Conservation (phyloP, 2,888 invertebrate genomes). For the Athripsodes cinereus region DNA sequence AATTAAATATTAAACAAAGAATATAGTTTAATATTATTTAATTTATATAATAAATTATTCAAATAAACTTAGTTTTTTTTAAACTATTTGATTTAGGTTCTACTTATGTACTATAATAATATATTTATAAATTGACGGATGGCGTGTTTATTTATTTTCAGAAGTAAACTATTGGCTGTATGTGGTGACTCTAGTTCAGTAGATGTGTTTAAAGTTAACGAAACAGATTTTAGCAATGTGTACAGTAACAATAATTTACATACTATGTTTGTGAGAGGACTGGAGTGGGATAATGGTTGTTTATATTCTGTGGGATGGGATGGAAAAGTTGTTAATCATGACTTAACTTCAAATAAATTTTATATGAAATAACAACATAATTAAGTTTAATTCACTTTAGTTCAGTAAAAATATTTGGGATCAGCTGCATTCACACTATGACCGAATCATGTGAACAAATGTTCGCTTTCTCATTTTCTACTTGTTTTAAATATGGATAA, state of each 20-base stretch:
- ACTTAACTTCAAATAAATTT: neutral
- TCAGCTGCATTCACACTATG: too few species aligned
- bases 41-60: too few species aligned
- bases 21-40: too few species aligned
- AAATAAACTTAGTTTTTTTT: too few species aligned
- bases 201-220: conserved; percentile 13
- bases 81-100: neutral
- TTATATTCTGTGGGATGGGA: conserved; percentile 57
- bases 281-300: conserved; percentile 45
- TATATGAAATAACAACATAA: neutral
- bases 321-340: conserved; percentile 42
- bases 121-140: too few species aligned
- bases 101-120: neutral
- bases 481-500: too few species aligned
- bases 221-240: conserved; percentile 8
- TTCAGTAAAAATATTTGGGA: too few species aligned
- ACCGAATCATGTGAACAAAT: too few species aligned
- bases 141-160: conserved; percentile 15
- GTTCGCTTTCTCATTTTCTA: too few species aligned
- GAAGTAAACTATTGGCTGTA: conserved; percentile 18
- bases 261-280: conserved; percentile 47
- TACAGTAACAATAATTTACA: conserved; percentile 34
- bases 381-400: too few species aligned
- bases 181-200: conserved; percentile 22
- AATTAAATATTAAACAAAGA: too few species aligned